Evolutionary conservation across 2,888 invertebrate genomes (phyloP), one percentile per base, ranked within the genome.

Genomic region (Carterocephalus palaemon): DNA sequence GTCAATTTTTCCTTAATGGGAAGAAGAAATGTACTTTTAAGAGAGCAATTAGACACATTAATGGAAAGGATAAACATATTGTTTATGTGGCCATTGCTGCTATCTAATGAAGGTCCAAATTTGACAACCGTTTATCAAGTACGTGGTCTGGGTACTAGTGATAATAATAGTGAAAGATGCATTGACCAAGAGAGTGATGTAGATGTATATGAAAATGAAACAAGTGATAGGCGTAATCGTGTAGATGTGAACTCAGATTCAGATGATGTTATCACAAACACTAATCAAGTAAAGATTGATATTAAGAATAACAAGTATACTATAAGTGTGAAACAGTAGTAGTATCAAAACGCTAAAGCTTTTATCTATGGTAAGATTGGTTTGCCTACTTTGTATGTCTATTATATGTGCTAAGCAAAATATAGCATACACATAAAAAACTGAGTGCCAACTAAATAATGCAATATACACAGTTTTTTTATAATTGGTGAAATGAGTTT

Each of bases 11-110:
- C 61, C 50, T 9, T 56, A 6, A 40, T 70, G 12, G 43, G 60
- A 3, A 63, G 55, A 33, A 66, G 53, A 47, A 78, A 75, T 60
- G 1, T 12, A 2, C 4, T 61, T 9, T 58, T 80, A 5, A 65
- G 62, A 31, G 54, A 69, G 1, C 64, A 72, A 22, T 39, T 73
- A 34, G 49, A 56, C 17, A 17, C 51, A 4, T 57, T 78, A 17
- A 57, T 72, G 51, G 74, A 76, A 41, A 59, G 81, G 5, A 74
- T 78, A 46, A 67, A 72, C 49, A 36, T 52, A 19, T 53, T 82
- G 28, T 81, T 81, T 40, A 47, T 76, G 19, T 80, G 78, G 77
- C 78, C 82, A 7, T 59, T 80, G 66, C 48, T 80, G 19, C 59
- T 81, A n/a, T 75, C 82, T 0, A 75, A 74, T 55, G 65, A 62